Evolutionary conservation across 2,797 vertebrate species (phyloP).

Genomic region (Rhinoraja longicauda): DNA sequence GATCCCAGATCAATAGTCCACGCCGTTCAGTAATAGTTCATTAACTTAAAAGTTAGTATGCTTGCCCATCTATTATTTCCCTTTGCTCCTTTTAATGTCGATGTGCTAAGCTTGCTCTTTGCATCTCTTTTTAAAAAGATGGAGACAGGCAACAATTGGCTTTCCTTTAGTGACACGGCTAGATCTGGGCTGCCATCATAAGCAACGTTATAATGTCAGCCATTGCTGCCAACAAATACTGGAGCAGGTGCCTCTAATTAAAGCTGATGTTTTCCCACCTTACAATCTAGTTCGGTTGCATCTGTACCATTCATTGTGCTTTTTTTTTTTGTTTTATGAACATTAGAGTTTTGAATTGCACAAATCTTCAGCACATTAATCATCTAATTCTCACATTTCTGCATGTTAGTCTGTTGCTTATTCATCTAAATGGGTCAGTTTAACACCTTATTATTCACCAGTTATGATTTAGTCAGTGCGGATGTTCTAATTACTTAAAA

Average conservation of each 20-base stretch:
- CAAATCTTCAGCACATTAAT: slow-evolving; percentile 18
- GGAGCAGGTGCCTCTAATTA: neutral
- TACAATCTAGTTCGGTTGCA: neutral
- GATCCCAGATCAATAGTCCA: no score
- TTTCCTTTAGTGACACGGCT: neutral
- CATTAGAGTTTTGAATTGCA: neutral
- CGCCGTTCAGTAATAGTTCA: no score
- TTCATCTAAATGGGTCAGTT: slow-evolving; percentile 35
- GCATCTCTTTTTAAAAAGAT: no score
- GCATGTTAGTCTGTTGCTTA: slow-evolving; percentile 29
- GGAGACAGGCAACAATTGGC: no score
- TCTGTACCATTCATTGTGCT: neutral
- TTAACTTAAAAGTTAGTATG: no score
- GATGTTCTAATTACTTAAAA: slow-evolving; percentile 27
- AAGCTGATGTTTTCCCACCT: neutral
- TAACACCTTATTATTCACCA: slow-evolving; percentile 31
- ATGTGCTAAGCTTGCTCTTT: no score
- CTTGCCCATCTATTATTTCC: no score
- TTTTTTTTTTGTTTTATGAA: slow-evolving; percentile 13
- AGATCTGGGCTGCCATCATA: neutral
- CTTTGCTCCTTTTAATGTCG: no score
- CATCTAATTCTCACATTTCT: slow-evolving; percentile 28
- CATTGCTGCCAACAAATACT: neutral
- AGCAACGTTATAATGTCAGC: neutral
- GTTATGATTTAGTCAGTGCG: slow-evolving; percentile 7